Evolutionary conservation across 92 coral and sea anemone genomes (phyloP).

Genomic region (Epizoanthus ramosus): DNA sequence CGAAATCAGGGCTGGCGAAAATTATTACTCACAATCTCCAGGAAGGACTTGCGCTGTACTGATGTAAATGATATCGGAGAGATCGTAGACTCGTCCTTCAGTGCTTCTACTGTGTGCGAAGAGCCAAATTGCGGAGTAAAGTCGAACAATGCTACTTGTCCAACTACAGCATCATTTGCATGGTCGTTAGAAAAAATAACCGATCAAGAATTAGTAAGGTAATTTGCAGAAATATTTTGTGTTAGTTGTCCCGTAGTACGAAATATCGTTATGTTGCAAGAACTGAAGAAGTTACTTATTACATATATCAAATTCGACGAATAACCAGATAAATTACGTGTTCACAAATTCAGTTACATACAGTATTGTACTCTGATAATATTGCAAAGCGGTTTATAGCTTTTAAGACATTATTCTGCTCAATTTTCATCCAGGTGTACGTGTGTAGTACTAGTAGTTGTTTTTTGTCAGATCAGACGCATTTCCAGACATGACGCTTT

Average conservation of each 20-base stretch:
- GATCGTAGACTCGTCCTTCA: conserved; percentile 3
- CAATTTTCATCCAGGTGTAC: background rate
- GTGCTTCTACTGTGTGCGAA: background rate
- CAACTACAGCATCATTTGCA: conserved; percentile 60
- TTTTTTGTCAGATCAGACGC: conserved; percentile 17
- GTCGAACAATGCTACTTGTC: conserved; percentile 6
- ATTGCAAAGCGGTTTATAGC: no score
- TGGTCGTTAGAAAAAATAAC: conserved; percentile 86
- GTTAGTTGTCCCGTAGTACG: background rate
- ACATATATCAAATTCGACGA: no score
- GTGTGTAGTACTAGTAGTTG: background rate
- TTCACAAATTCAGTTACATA: no score
- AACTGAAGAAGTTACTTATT: no score
- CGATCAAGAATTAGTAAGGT: conserved; percentile 86
- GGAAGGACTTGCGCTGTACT: conserved; percentile 1
- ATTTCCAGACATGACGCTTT: conserved; percentile 14
- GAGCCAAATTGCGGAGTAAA: background rate
- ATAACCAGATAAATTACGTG: no score
- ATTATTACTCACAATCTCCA: conserved; percentile 12
- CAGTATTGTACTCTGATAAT: no score
- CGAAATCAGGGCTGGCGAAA: conserved; percentile 54
- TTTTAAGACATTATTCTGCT: background rate
- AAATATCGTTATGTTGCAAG: background rate
- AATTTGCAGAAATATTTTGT: background rate
- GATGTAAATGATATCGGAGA: conserved; percentile 12